phyloP scores from a whole-genome alignment of 2,888 invertebrate species.

The Ophion slaviceki region DNA sequence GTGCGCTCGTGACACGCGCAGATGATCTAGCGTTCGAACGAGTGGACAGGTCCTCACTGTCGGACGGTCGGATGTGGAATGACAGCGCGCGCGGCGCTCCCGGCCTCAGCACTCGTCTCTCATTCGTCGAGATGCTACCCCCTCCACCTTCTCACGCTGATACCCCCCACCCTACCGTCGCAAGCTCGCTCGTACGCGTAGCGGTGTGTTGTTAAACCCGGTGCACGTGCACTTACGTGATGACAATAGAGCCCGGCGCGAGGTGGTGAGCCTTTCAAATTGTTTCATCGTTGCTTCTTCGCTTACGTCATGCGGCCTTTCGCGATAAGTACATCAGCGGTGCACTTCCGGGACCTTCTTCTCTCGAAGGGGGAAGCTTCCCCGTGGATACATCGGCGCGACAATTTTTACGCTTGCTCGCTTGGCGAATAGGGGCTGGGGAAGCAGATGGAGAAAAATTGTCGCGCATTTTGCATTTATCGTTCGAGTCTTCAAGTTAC shows the following conservation, averaged over 20 bases:
- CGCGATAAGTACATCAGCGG: neutral
- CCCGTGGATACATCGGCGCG: neutral
- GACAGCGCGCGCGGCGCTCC: too few relatives aligned
- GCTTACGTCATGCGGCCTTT: neutral
- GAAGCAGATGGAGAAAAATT: neutral
- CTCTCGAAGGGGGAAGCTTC: neutral
- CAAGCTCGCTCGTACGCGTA: too few relatives aligned
- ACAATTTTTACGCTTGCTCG: neutral
- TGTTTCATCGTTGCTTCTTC: conserved; percentile 1
- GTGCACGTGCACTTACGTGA: too few relatives aligned
- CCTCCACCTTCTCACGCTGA: too few relatives aligned
- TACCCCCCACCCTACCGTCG: too few relatives aligned
- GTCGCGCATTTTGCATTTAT: neutral
- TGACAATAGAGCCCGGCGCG: too few relatives aligned
- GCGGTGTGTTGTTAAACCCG: neutral
- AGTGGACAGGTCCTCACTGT: too few relatives aligned
- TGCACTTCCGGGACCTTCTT: neutral
- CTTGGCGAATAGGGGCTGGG: neutral
- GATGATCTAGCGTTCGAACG: too few relatives aligned
- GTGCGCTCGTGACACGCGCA: too few relatives aligned
- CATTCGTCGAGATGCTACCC: too few relatives aligned
- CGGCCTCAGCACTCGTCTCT: too few relatives aligned
- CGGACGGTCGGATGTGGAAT: too few relatives aligned
- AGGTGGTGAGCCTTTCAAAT: neutral
- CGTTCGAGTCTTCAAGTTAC: neutral